A percentile compares a stretch with the other conserved stretches of the same genome.
These are phyloP conservation scores for Leontocebus nigricollis DNA, from an alignment of 2,797 vertebrate species.

Conservation along the genomic window DNA sequence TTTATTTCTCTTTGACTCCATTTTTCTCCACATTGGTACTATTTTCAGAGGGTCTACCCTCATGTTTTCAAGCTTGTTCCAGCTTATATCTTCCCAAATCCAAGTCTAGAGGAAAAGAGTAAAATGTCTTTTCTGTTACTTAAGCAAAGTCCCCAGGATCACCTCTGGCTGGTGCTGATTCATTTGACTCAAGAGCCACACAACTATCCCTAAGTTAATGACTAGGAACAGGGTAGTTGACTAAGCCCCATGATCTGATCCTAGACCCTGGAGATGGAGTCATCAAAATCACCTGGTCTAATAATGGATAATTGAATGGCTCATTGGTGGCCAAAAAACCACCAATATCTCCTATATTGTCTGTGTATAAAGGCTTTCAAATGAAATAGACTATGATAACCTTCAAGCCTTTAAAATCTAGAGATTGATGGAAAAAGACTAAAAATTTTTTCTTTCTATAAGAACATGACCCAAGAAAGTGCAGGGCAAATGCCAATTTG, in stretches of 20 bases:
- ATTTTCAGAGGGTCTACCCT: not conserved
- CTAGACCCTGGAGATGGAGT: not conserved
- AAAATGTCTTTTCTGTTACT: not conserved
- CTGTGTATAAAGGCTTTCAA: not conserved
- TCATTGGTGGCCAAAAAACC: not conserved
- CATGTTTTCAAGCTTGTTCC: not conserved
- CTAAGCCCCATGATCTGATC: not conserved
- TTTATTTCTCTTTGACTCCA: not conserved
- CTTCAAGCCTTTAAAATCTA: not conserved
- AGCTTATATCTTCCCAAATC: not conserved
- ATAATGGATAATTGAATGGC: not conserved
- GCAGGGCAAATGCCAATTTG: not conserved
- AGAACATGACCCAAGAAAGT: not conserved
- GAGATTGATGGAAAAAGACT: not conserved
- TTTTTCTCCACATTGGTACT: not conserved
- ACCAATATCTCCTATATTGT: not conserved
- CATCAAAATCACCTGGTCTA: not conserved
- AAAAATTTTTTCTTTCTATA: not conserved
- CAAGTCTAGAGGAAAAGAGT: not conserved
- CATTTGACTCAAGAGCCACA: not conserved
- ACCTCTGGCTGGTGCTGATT: not conserved
- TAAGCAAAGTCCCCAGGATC: not conserved
- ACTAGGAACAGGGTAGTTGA: too few species aligned
- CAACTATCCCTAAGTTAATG: not conserved
- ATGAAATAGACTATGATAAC: not conserved